phyloP scores from a whole-genome alignment of 2,888 invertebrate species.

The Pyrocoelia pectoralis region DNA sequence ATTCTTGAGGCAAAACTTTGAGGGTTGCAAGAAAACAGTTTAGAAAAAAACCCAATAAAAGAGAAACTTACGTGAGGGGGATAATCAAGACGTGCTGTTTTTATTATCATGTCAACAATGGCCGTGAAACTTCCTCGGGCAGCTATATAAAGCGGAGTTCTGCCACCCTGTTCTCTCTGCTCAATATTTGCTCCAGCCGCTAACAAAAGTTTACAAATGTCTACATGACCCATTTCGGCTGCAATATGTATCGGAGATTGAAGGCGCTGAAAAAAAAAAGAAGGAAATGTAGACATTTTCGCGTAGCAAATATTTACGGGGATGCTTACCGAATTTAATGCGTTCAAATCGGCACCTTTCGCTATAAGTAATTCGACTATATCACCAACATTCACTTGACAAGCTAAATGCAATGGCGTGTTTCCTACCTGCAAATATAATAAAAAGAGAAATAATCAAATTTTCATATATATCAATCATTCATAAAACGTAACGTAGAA shows the following conservation, averaged over 20 bases:
- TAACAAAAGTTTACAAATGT: conserved; percentile 69
- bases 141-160: conserved; percentile 78
- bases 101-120: conserved; percentile 83
- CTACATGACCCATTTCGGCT: conserved; percentile 73
- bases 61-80: conserved; percentile 64
- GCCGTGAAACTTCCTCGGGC: conserved; percentile 84
- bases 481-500: no score
- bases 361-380: conserved; percentile 74
- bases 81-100: conserved; percentile 73
- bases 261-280: conserved; percentile 63
- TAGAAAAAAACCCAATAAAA: no score
- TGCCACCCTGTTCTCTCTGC: conserved; percentile 68
- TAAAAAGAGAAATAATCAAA: neutral
- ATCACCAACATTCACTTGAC: conserved; percentile 74
- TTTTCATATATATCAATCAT: neutral
- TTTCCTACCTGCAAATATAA: conserved; percentile 66
- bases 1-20: no score
- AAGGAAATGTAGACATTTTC: neutral
- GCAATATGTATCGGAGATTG: conserved; percentile 84
- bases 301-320: no score
- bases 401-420: conserved; percentile 79
- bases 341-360: conserved; percentile 75
- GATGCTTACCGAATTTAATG: conserved; percentile 74
- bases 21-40: no score
- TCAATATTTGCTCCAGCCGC: conserved; percentile 74